Conservation (phyloP, 2,797 vertebrate genomes). For the Glossophaga mutica region DNA sequence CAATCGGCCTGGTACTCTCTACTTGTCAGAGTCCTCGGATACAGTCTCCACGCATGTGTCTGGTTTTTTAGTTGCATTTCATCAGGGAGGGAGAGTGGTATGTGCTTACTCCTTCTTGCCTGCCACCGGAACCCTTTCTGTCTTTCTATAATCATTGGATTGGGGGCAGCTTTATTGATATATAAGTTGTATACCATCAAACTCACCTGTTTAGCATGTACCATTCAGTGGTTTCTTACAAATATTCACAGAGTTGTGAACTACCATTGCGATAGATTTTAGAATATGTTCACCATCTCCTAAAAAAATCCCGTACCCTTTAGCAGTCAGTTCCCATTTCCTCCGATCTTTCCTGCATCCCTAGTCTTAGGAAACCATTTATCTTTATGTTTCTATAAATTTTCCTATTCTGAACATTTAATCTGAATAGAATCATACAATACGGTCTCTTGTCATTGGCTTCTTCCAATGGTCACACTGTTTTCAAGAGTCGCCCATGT, state of each 20-base stretch:
- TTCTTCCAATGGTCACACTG: background rate
- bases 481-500: background rate
- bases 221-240: background rate
- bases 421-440: background rate
- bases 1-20: background rate
- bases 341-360: background rate
- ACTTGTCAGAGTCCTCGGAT: background rate
- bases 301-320: background rate
- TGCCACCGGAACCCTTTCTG: background rate
- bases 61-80: background rate
- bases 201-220: background rate
- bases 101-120: background rate
- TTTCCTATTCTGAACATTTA: background rate
- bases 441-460: background rate
- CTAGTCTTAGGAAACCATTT: background rate
- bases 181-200: background rate
- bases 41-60: background rate
- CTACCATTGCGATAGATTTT: background rate
- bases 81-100: background rate
- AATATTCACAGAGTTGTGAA: background rate
- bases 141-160: background rate
- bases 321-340: background rate
- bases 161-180: background rate
- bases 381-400: background rate
- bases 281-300: background rate